Evolutionary conservation across 2,888 invertebrate species (phyloP).

Genomic region (Dinocampus coccinellae): DNA sequence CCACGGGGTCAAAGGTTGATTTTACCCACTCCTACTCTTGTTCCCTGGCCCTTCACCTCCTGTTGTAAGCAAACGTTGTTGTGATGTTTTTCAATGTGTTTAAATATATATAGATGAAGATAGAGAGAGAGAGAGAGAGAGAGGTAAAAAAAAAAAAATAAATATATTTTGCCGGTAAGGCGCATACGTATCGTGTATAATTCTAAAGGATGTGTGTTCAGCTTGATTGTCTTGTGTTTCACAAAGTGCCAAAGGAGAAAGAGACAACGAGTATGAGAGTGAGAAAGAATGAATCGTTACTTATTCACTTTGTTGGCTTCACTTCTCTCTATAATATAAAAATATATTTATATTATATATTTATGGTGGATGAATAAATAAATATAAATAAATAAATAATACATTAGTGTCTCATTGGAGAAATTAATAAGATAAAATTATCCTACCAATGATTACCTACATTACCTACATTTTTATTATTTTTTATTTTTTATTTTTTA

Average conservation of each 20-base stretch:
- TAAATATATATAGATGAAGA: background rate
- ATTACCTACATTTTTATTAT: too few species aligned
- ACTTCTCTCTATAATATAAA: slow-evolving; percentile 1
- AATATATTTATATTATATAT: too few species aligned
- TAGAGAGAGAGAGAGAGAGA: slow-evolving; percentile 18
- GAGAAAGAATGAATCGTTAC: background rate
- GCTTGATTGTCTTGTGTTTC: background rate
- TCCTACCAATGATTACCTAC: too few species aligned
- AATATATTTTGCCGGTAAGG: background rate
- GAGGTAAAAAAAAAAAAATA: slow-evolving; percentile 25
- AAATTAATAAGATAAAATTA: too few species aligned
- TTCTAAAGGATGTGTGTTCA: slow-evolving; percentile 7
- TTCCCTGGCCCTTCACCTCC: slow-evolving; percentile 47
- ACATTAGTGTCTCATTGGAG: too few species aligned
- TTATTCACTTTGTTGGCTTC: slow-evolving; percentile 14
- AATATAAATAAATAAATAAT: too few species aligned
- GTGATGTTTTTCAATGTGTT: slow-evolving; percentile 6
- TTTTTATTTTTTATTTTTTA: too few species aligned
- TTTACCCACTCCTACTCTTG: slow-evolving; percentile 62
- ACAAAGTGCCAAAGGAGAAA: slow-evolving; percentile 10
- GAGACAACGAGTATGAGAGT: background rate
- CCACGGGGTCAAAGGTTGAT: slow-evolving; percentile 67
- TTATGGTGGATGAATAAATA: too few species aligned
- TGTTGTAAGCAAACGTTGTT: slow-evolving; percentile 29
- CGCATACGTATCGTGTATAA: background rate